phyloP scores from a whole-genome alignment of 2,888 invertebrate genomes.

The Microctonus hyperodae region DNA sequence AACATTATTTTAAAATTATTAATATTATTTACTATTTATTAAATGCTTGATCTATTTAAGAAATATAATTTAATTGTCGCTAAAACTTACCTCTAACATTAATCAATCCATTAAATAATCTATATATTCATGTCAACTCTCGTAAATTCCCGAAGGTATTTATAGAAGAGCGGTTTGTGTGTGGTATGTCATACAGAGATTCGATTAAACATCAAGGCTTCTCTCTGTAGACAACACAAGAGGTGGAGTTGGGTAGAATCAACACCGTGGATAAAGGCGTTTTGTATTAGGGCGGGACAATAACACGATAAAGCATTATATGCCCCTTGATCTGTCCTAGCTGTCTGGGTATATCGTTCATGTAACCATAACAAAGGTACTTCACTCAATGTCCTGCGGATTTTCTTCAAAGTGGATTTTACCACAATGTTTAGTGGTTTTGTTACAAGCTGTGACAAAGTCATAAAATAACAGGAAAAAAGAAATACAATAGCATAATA shows the following conservation, averaged over 20 bases:
- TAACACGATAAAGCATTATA: constrained; percentile 6
- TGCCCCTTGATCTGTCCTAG: constrained; percentile 7
- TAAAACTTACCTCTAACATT: background rate
- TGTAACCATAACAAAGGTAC: background rate
- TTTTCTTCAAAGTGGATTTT: background rate
- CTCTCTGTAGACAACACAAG: constrained; percentile 19
- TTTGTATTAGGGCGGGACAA: background rate
- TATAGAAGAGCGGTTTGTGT: background rate
- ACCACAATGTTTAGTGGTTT: background rate
- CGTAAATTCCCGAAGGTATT: background rate
- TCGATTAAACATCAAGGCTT: constrained; percentile 40
- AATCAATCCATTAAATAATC: constrained; percentile 3
- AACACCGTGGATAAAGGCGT: constrained; percentile 7
- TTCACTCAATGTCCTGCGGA: background rate
- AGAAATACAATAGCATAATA: background rate
- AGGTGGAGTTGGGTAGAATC: background rate
- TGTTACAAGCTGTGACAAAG: background rate
- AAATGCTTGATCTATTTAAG: too few species aligned
- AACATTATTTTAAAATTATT: background rate
- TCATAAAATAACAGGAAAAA: background rate
- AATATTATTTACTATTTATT: background rate
- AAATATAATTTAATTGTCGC: background rate
- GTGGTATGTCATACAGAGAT: constrained; percentile 28
- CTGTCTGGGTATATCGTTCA: background rate
- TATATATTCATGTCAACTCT: background rate